Base-by-base conservation (phyloP, 2,797 vertebrate species). In the Brachyalestes nurse region DNA sequence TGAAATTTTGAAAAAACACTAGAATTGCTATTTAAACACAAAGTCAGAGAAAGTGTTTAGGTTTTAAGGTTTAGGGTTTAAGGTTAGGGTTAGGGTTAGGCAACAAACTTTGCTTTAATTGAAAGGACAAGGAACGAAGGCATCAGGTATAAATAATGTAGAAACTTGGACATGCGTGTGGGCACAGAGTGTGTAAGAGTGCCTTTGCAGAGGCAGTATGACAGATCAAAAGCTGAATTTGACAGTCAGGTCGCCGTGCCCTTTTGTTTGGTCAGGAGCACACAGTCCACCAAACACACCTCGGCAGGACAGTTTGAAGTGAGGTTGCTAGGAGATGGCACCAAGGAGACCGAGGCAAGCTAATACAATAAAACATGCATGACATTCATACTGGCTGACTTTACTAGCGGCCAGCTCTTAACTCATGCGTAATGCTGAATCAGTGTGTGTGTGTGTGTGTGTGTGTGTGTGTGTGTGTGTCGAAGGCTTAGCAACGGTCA, bases 331-430 rank as follows among this genome's bases (percentile, higher is more conserved):
- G 64, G 92, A 90, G 82, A 93, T 91, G 6, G 40, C 6, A 82
- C 75, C 79, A 86, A 75, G 82, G 90, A 91, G 80, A 90, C 88
- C 89, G 90, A 89, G 70, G 71, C 83, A 88, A 88, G 86, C 72
- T 81, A 90, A 86, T 78, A 82, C 84, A 89, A 88, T 91, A 85
- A 93, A 92, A 90, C 88, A 91, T 91, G 87, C 87, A 89, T 88
- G 88, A 84, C 79, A 77, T 49, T 85, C 82, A 73, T 81, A 72
- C 75, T 12, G 34, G 82, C 81, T 77, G 53, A 10, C 84, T 83
- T 78, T 73, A 51, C 87, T 85, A 80, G 87, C 88, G 23, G 74
- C 72, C 72, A 19, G 70, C 80, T 73, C 71, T 79, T 81, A 76
- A 66, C 78, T 70, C 80, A 87, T 86, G 82, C 72, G 77, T 86